Evolutionary conservation across 2,797 vertebrate species (phyloP), one percentile per base, ranked within the genome.

Genomic region (Carduelis carduelis): DNA sequence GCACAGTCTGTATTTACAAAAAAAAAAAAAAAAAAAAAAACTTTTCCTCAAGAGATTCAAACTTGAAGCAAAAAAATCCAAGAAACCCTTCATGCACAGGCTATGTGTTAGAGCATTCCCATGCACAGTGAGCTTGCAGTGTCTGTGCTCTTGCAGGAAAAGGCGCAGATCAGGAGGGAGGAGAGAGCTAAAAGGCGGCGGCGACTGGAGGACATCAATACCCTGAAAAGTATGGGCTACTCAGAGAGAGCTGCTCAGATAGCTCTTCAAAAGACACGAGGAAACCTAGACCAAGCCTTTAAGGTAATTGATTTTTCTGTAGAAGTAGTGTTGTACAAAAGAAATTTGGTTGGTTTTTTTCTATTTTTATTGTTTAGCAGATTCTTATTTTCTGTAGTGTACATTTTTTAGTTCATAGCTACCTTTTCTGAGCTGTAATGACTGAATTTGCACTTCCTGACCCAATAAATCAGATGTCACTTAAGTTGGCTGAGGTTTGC

Each of bases 271-370:
- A 97, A 97, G 14, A 98, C 98, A 2, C 53, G 96, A 0, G 99
- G 99, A 87, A 97, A 99, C 71, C 83, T 99, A 91, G 98, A 99
- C 57, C 93, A 46, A 49, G 99, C 99, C 14, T 98, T 98, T 52
- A 95, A 93, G 76, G 99, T 99, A 61, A 78, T 60, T 35, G 21
- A n/a, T n/a, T 84, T 83, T 65, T 80, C 35, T 32, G 27, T 22
- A 66, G 23, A 9, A 41, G 8, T 46, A 39, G 14, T 66, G 44
- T 5, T 19, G 11, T 47, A 65, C 13, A 37, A 70, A 90, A 74
- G 20, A 52, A 28, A 22, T 39, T 41, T n/a, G 4, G 3, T 41
- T 23, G 4, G 1, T 32, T 15, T 34, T 34, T n/a, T 41, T 41
- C 3, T n/a, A 19, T 44, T 44, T 39, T 34, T n/a, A 28, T 12